phyloP scores from a whole-genome alignment of 2,888 invertebrate genomes.

The Argynnis bischoffii region DNA sequence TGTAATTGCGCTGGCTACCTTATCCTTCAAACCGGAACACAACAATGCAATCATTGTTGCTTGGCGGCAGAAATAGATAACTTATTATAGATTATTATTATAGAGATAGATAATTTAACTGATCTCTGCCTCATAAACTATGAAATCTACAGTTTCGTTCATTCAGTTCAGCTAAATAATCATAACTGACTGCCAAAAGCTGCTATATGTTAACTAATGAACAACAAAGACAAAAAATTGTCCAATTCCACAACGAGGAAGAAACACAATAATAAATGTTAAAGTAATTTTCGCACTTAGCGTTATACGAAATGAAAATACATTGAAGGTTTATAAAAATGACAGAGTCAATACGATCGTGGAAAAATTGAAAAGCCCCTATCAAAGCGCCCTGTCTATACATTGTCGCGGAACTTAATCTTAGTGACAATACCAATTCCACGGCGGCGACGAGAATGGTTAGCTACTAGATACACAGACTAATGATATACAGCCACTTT shows the following conservation, averaged over 20 bases:
- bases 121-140: no score
- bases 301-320: constrained; percentile 2
- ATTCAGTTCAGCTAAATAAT: no score
- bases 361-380: constrained; percentile 36
- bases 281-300: background rate
- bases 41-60: no score
- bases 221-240: no score
- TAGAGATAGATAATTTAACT: no score
- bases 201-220: no score
- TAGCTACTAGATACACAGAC: constrained; percentile 26
- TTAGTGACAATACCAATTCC: constrained; percentile 43
- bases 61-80: no score
- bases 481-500: background rate
- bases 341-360: constrained; percentile 21
- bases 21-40: no score
- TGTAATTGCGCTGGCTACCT: no score
- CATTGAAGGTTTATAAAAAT: constrained; percentile 10
- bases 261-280: background rate
- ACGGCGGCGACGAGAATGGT: constrained; percentile 33
- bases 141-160: no score
- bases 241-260: background rate
- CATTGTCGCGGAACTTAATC: constrained; percentile 40
- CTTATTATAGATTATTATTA: no score
- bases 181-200: no score
- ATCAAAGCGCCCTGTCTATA: constrained; percentile 36